Base-by-base conservation (phyloP, 2,797 vertebrate species). In the Enteromius afrohamiltoni region DNA sequence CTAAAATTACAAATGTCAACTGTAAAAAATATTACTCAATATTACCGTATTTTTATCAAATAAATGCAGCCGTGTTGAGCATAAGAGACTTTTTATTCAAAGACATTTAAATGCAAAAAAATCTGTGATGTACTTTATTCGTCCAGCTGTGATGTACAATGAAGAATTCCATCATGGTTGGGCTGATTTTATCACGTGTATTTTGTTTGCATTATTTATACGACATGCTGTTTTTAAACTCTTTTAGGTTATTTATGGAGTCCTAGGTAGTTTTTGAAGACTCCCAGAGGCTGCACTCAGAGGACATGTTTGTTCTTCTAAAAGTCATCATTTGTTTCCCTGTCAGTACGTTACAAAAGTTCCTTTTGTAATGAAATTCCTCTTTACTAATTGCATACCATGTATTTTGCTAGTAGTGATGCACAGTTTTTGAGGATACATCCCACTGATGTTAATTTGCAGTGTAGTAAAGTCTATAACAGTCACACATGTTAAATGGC, bases 161-260 rank as follows among this genome's bases (percentile, higher is more conserved):
- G 26, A 74, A 37, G 60, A 60, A 29, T 68, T 75, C 47, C 26
- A 65, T 88, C 79, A 85, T 73, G 88, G 85, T 86, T 87, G 87
- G 65, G 76, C 70, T 88, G 89, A 86, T 88, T 85, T 90, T 85
- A 85, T 91, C 88, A 85, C 88, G 85, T 91, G 84, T 69, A 90
- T 91, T 87, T 80, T 81, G 34, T 88, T 91, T 94, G 86, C 73
- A 92, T 93, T 93, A 92, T 93, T 93, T 87, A 93, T 93, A 91
- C 87, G 87, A 65, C 85, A n/a, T 47, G 79, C 89, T 90, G 91
- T 85, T 91, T 85, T 62, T 10, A 88, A 83, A 82, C 85, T 69
- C 78, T 69, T 14, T 84, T 88, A 75, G 86, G 91, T 92, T 93
- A 93, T 94, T 93, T 87, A 92, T 92, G 86, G 82, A 86, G 88